Base-by-base conservation (phyloP, 2,797 vertebrate species). In the Rousettus madagascariensis region DNA sequence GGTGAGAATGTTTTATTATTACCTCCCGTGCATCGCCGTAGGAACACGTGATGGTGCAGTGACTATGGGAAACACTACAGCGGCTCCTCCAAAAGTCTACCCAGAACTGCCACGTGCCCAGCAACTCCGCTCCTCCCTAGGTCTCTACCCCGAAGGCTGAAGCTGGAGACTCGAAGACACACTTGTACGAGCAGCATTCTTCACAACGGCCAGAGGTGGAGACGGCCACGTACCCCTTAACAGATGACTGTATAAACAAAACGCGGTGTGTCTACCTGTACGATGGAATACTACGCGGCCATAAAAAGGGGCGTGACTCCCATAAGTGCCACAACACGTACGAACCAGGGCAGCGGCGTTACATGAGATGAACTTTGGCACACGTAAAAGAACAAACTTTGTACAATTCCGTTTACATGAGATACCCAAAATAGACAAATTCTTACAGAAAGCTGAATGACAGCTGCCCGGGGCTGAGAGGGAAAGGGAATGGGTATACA, bases 251-350 rank as follows among this genome's bases (percentile, higher is more conserved):
- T 16, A 66, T n/a, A 69, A 82, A 68, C 59, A 43, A 65, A 57
- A 49, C 5, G 0, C 1, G 3, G 51, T 10, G 5, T 30, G 55
- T 6, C 33, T 1, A 5, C 0, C 6, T 38, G 6, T 38, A 33
- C 22, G 66, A 49, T 1, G 1, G 33, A 53, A 55, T 68, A 61
- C 36, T 51, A 80, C 24, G 74, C n/a, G n/a, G 26, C 38, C 6
- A 43, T 43, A 36, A 63, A 46, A 85, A 49, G 38, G 17, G 8
- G 49, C 12, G 41, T 24, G 53, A 61, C 66, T 86, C 13, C 59
- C 12, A 66, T 59, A n/a, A 2, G 55, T 43, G 51, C 5, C 10
- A 38, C 36, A 92, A 28, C 7, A 8, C 5, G 1, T 8, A 33
- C 24, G 26, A 59, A 59, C 3, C 22, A 1, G 16, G 30, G 59